Evolutionary conservation across 35 echinoderm and acorn worm species (phyloP), one percentile per base, ranked within the genome.

Genomic region (Ophioderma brevispina): DNA sequence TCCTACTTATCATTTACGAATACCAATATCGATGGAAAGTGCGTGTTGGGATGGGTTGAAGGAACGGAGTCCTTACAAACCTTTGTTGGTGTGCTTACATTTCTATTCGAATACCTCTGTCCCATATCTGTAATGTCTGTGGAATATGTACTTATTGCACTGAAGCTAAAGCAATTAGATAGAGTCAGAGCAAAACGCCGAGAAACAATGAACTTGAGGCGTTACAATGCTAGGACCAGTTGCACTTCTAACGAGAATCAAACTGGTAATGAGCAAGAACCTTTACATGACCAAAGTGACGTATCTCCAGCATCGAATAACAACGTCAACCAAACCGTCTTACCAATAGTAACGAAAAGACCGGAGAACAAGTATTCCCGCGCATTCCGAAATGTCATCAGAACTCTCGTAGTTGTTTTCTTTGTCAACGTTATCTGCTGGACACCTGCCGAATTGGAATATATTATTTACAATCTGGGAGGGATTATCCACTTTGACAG

Each of bases 371-470:
- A 59, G 37, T 70, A 76, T 59, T 70, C 37, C 17, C 52, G 56
- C 17, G 84, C 84, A 6, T 39, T 59, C 36, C 84, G 56, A 33
- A 87, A 87, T 39, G 84, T 87, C 63, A 70, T 70, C 33, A 87
- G 50, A 75, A 87, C 84, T 31, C 84, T 87, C 4, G 33, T 42
- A 28, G 33, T 76, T 10, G 84, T 87, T 0, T 87, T 87, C 23
- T 15, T 75, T 17, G 36, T 55, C 25, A 59, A 59, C 36, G 84
- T 76, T 32, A 30, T 87, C 64, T 87, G 84, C 31, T 87, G 50
- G 50, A 75, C 84, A 6, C 84, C 84, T 1, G 37, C 52, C 10
- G 50, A 87, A 39, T 39, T 87, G 10, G 33, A 28, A 55, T 87
- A 70, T 39, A 15, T 87, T 25, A 35, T 76, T 32, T 87, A 87